These are phyloP conservation scores for Ardeotis arabs DNA, from an alignment of 2,113 vertebrate species.

Conservation along the genomic window DNA sequence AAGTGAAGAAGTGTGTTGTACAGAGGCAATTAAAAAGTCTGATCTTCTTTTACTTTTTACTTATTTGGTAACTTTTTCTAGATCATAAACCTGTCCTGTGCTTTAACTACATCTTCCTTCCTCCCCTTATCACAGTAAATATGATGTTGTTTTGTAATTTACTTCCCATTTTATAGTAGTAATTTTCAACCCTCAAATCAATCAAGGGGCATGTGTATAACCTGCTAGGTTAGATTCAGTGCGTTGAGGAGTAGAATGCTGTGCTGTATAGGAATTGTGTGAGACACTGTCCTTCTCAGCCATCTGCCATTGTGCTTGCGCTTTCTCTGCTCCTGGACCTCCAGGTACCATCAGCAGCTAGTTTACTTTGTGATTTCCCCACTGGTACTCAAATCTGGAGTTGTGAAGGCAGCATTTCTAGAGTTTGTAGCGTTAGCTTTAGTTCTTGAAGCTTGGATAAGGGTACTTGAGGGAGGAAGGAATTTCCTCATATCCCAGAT, in stretches of 20 bases:
- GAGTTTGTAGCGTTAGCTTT: background rate
- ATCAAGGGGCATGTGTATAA: background rate
- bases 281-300: background rate
- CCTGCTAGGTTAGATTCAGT: background rate
- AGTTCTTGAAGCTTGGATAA: background rate
- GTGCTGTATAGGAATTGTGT: fast-evolving
- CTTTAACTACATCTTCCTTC: background rate
- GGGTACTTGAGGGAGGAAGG: background rate
- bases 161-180: background rate
- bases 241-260: background rate
- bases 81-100: background rate
- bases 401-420: background rate
- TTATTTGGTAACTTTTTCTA: background rate
- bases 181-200: background rate
- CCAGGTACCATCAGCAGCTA: background rate
- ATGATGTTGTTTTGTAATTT: background rate
- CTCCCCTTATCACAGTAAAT: background rate
- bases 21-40: background rate
- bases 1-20: background rate
- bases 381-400: background rate
- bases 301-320: background rate
- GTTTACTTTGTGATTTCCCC: background rate
- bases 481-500: background rate
- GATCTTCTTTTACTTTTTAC: background rate
- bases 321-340: background rate